A percentile compares a stretch with the other conserved stretches of the same genome.
Conservation (phyloP, 64 coral and sea anemone species). For the Exaiptasia diaphana region DNA sequence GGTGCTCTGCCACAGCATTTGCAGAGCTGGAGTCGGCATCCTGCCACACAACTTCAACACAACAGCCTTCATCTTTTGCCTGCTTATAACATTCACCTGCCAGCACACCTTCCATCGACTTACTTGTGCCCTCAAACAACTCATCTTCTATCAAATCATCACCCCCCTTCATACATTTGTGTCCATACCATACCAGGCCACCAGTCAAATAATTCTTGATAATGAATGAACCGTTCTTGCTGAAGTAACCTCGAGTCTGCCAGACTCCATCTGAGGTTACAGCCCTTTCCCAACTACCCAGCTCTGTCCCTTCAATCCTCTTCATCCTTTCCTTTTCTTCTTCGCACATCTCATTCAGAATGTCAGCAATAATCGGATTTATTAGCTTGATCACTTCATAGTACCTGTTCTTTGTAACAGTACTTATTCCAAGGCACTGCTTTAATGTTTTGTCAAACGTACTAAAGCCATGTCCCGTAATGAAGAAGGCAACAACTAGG, state of each 20-base stretch:
- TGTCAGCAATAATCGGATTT: background rate
- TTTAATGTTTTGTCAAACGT: slow-evolving; percentile 16
- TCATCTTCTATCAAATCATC: background rate
- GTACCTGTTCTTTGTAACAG: slow-evolving; percentile 11
- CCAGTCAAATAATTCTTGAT: slow-evolving; percentile 18
- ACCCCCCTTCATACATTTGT: slow-evolving; percentile 8
- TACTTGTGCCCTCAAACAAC: slow-evolving; percentile 1
- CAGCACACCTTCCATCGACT: slow-evolving; percentile 15
- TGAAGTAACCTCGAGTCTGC: background rate
- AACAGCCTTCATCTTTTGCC: background rate
- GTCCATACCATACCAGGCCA: background rate
- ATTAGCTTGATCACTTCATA: slow-evolving; percentile 2
- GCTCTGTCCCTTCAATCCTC: background rate
- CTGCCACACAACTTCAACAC: background rate
- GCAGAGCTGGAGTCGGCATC: background rate
- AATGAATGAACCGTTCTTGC: slow-evolving; percentile 14
- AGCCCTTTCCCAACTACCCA: slow-evolving; percentile 2
- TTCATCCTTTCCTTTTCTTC: slow-evolving; percentile 29
- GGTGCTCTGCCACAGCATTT: background rate
- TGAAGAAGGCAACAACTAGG: background rate
- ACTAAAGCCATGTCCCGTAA: slow-evolving; percentile 4
- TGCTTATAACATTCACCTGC: slow-evolving; percentile 6
- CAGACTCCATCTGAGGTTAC: slow-evolving; percentile 22
- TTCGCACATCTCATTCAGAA: background rate
- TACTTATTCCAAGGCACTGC: background rate